Percentiles rank a stretch among this genome's conserved stretches.
These are phyloP conservation scores for Drosophila pseudoobscura DNA, from an alignment of 1,140 invertebrate species.

Conservation along the genomic window DNA sequence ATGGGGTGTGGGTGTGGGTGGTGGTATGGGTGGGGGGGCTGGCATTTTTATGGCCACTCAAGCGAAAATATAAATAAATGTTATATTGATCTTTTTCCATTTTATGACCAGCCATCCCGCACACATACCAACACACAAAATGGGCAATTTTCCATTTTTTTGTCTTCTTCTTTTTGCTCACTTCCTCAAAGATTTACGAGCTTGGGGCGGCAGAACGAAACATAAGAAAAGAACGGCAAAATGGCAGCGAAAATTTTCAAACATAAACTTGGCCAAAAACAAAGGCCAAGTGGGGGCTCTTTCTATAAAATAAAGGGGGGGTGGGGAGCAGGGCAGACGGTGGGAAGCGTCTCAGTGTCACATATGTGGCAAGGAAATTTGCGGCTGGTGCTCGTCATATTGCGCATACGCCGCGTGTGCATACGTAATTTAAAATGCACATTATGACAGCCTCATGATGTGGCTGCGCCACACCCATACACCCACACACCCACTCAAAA, in stretches of 20 bases:
- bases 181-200: conserved; percentile 70
- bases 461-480: conserved; percentile 18
- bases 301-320: conserved; percentile 12
- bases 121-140: conserved; percentile 36
- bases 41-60: conserved; percentile 57
- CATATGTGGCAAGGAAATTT: conserved; percentile 38
- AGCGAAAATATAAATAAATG: conserved; percentile 73
- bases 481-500: background rate
- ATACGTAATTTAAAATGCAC: conserved; percentile 59
- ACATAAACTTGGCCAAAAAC: conserved; percentile 67
- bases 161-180: background rate
- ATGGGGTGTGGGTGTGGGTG: conserved; percentile 12
- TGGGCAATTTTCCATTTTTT: conserved; percentile 77
- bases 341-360: conserved; percentile 1
- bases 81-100: conserved; percentile 69
- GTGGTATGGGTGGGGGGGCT: no score
- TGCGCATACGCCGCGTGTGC: conserved; percentile 66
- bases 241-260: conserved; percentile 50
- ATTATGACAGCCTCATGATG: conserved; percentile 44
- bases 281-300: conserved; percentile 45
- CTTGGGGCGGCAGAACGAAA: conserved; percentile 22
- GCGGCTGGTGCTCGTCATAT: conserved; percentile 61
- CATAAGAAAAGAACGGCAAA: conserved; percentile 19
- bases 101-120: conserved; percentile 30
- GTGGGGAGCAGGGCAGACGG: background rate